Evolutionary conservation across 1,140 invertebrate species (phyloP).

Genomic region (Papilio polytes): DNA sequence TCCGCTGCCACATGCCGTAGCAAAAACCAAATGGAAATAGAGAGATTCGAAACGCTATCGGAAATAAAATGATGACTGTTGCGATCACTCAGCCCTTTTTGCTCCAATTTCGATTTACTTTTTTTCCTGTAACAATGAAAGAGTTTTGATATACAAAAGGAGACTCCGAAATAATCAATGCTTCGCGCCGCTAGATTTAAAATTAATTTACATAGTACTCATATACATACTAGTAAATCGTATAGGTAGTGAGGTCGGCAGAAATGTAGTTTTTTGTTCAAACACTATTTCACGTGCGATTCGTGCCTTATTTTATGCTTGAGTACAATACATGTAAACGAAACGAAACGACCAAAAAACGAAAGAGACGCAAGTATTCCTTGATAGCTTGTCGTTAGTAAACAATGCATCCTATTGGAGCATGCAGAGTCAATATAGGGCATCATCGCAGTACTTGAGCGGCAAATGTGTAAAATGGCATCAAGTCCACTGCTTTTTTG

Average conservation of each 20-base stretch:
- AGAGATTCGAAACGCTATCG: slow-evolving; percentile 77
- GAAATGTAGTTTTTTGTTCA: not conserved
- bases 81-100: slow-evolving; percentile 69
- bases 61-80: slow-evolving; percentile 73
- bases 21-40: slow-evolving; percentile 78
- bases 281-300: not conserved
- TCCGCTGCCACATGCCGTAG: slow-evolving; percentile 77
- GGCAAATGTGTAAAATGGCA: too few relatives aligned
- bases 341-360: too few relatives aligned
- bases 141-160: slow-evolving; percentile 53
- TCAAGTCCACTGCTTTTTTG: too few relatives aligned
- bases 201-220: slow-evolving; percentile 21
- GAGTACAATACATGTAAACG: too few relatives aligned
- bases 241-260: not conserved
- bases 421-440: too few relatives aligned
- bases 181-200: slow-evolving; percentile 6
- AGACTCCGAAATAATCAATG: slow-evolving; percentile 33
- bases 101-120: slow-evolving; percentile 56
- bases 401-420: too few relatives aligned
- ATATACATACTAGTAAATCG: not conserved
- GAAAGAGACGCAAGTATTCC: too few relatives aligned
- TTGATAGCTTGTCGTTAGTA: too few relatives aligned
- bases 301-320: not conserved
- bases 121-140: slow-evolving; percentile 55
- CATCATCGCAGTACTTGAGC: too few relatives aligned